Percentiles rank a stretch among this genome's conserved stretches.
These are phyloP conservation scores for Lepus europaeus DNA, from an alignment of 2,113 vertebrate species.

Conservation along the genomic window DNA sequence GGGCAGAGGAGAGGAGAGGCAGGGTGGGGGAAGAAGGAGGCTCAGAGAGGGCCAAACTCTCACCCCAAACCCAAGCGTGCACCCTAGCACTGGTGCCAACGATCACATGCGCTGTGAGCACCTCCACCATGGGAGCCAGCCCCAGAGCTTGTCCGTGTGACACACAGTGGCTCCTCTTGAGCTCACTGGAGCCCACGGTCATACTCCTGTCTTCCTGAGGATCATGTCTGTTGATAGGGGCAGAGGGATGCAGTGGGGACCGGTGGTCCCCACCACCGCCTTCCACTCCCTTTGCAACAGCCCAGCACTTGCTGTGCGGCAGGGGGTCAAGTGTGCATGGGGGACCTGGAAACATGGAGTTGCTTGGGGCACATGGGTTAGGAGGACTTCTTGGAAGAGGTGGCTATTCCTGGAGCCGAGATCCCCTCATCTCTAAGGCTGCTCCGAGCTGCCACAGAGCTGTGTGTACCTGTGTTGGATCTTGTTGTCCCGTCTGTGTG, in stretches of 20 bases:
- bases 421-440: neutral
- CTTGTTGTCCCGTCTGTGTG: neutral
- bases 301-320: neutral
- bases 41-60: neutral
- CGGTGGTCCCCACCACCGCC: neutral
- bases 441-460: neutral
- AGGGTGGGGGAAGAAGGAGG: neutral
- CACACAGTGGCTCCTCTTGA: no score
- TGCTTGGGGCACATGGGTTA: neutral
- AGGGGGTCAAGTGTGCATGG: neutral
- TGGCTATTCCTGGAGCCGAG: neutral
- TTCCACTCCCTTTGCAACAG: neutral
- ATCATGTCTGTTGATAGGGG: neutral
- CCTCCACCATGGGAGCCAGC: neutral
- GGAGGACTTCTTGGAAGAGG: conserved; percentile 21
- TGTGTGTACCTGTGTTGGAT: neutral
- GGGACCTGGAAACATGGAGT: neutral
- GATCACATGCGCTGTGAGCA: no score
- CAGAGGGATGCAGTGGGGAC: neutral
- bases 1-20: neutral
- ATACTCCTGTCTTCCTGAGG: no score
- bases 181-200: neutral
- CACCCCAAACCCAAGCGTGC: neutral
- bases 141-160: no score
- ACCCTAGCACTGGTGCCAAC: neutral